phyloP scores from a whole-genome alignment of 2,888 invertebrate species.

The Cabera pusaria region DNA sequence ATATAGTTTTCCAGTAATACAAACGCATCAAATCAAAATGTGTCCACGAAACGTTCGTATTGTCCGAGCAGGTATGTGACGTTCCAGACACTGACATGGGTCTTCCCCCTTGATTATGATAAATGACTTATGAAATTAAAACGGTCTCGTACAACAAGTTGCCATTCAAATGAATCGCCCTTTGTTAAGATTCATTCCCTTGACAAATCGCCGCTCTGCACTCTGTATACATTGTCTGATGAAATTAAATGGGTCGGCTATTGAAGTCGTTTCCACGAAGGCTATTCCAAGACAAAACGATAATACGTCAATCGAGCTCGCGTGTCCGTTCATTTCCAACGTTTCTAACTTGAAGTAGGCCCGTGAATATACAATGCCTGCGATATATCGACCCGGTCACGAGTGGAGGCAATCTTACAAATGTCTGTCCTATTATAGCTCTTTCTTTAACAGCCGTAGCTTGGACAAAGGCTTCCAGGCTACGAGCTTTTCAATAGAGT shows the following conservation, averaged over 20 bases:
- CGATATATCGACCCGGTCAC: slow-evolving; percentile 55
- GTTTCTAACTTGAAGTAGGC: slow-evolving; percentile 59
- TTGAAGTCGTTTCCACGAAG: slow-evolving; percentile 72
- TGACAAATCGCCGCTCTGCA: slow-evolving; percentile 78
- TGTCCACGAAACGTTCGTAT: slow-evolving; percentile 60
- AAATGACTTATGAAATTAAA: slow-evolving; percentile 84
- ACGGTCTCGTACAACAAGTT: slow-evolving; percentile 79
- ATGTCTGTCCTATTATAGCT: slow-evolving; percentile 53
- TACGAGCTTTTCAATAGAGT: slow-evolving; percentile 38
- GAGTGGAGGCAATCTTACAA: slow-evolving; percentile 58
- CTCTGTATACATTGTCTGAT: slow-evolving; percentile 73
- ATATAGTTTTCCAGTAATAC: slow-evolving; percentile 16
- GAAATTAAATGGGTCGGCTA: slow-evolving; percentile 72
- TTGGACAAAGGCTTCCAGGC: slow-evolving; percentile 45
- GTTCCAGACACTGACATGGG: slow-evolving; percentile 81
- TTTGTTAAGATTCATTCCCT: slow-evolving; percentile 79
- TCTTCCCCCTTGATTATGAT: slow-evolving; percentile 77
- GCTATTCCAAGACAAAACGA: slow-evolving; percentile 69
- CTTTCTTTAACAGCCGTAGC: slow-evolving; percentile 51
- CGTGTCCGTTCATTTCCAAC: slow-evolving; percentile 55
- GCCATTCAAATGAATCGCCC: slow-evolving; percentile 78
- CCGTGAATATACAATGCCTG: slow-evolving; percentile 69
- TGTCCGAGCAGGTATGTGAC: slow-evolving; percentile 75
- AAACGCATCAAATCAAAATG: slow-evolving; percentile 35
- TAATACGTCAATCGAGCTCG: slow-evolving; percentile 69